These are phyloP conservation scores for Choreutis nemorana DNA, from an alignment of 2,888 invertebrate species.

Conservation along the genomic window DNA sequence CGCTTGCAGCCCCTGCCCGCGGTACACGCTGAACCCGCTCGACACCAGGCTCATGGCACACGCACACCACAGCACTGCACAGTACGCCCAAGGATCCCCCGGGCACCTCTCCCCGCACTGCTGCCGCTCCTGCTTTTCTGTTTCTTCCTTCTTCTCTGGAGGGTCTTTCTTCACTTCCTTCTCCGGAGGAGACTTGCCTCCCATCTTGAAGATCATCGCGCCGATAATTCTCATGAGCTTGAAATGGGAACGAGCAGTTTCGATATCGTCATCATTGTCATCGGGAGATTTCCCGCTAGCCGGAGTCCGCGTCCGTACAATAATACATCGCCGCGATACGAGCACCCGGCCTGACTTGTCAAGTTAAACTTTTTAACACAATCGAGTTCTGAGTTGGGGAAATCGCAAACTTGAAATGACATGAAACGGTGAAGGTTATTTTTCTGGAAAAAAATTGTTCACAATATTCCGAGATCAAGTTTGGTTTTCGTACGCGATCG, in stretches of 20 bases:
- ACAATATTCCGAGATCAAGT: no score
- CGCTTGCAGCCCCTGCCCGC: conserved; percentile 61
- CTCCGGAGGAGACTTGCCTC: conserved; percentile 38
- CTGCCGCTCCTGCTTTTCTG: conserved; percentile 33
- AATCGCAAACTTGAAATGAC: no score
- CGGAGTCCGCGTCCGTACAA: conserved; percentile 10
- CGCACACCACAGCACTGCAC: conserved; percentile 69
- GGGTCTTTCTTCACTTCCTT: conserved; percentile 12
- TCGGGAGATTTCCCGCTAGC: no score
- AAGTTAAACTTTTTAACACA: no score
- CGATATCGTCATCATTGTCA: conserved; percentile 13
- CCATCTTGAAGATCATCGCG: conserved; percentile 53
- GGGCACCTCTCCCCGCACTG: conserved; percentile 44
- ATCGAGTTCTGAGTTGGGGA: no score
- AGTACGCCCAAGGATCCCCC: conserved; percentile 50
- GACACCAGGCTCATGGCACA: conserved; percentile 71
- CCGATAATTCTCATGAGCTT: conserved; percentile 20
- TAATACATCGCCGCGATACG: no score
- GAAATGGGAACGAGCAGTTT: conserved; percentile 17
- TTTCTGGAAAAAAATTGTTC: no score
- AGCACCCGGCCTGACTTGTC: no score
- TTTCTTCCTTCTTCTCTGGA: conserved; percentile 19
- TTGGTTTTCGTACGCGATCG: no score
- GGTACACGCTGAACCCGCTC: conserved; percentile 68
- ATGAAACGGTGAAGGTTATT: no score